These are phyloP conservation scores for Prunella fulvescens DNA, from an alignment of 2,113 vertebrate species.

Conservation along the genomic window DNA sequence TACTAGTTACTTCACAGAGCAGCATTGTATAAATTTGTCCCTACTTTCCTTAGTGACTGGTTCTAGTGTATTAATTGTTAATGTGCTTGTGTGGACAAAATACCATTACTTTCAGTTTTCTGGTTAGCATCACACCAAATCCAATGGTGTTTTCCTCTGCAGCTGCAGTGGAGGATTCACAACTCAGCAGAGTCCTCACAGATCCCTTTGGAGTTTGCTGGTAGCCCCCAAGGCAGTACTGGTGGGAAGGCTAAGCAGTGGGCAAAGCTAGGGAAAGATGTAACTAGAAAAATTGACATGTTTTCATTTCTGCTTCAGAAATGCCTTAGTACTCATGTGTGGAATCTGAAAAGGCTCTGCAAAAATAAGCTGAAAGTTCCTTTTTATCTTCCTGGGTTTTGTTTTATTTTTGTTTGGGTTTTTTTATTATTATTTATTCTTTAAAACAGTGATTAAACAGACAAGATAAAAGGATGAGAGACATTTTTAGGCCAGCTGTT, in stretches of 20 bases:
- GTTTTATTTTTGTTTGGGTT: background rate
- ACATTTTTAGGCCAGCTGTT: background rate
- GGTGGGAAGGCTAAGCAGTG: background rate
- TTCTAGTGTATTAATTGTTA: background rate
- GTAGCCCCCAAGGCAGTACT: background rate
- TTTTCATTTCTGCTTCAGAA: background rate
- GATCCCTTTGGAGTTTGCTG: background rate
- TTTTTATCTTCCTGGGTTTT: background rate
- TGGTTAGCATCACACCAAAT: background rate
- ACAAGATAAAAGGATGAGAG: background rate
- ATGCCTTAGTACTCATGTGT: background rate
- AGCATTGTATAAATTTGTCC: background rate
- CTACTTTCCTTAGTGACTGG: background rate
- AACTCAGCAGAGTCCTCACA: background rate
- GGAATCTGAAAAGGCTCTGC: background rate
- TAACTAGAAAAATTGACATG: background rate
- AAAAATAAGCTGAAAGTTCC: background rate
- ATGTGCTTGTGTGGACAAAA: background rate
- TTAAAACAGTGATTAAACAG: background rate
- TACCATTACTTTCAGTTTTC: background rate
- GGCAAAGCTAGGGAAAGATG: background rate
- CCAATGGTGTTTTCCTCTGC: background rate
- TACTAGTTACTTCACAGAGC: background rate
- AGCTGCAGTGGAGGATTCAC: background rate
- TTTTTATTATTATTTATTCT: background rate